Base-by-base conservation (phyloP, 2,113 vertebrate species). In the Riparia riparia region DNA sequence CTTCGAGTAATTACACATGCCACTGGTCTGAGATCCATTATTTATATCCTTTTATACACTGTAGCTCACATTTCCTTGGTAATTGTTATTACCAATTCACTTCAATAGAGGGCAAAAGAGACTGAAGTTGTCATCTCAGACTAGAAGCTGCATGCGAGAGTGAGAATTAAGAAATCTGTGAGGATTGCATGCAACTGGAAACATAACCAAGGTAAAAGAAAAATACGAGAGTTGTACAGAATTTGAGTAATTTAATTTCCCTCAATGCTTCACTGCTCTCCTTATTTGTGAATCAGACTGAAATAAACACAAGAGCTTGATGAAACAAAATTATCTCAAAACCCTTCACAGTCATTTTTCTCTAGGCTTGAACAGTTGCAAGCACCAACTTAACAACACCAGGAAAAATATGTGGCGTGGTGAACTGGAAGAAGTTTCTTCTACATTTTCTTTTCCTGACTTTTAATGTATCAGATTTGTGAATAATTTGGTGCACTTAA, bases 81-180 rank as follows among this genome's bases (percentile, higher is more conserved):
- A 88, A 95, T 90, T 97, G 96, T 94, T 97, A 89, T 97, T 97
- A 97, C 97, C 91, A 87, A 42, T 86, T 91, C 79, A 95, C 73
- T 96, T 97, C 97, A 97, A 95, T 49, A 98, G 97, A 97, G 97
- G 97, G 97, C 97, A 98, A 98, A 94, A 97, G 97, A 98, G 96
- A 97, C 95, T 96, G 86, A 93, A 92, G 71, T 81, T 96, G 94
- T 95, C 85, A 84, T 95, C 91, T 95, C 89, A 74, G 51, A 18
- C 49, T 56, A 51, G 56, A 93, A 83, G 65, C 60, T 86, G 31
- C 61, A 95, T 56, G 29, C 74, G 94, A 93, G 85, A 92, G 29
- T 85, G 89, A 96, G 86, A 74, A 95, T 81, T 91, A 89, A 94
- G 61, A 79, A 83, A 82, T 53, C 83, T 92, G 57, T 63, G 63